These are phyloP conservation scores for Diploptera punctata DNA, from an alignment of 2,888 invertebrate genomes.

Conservation along the genomic window DNA sequence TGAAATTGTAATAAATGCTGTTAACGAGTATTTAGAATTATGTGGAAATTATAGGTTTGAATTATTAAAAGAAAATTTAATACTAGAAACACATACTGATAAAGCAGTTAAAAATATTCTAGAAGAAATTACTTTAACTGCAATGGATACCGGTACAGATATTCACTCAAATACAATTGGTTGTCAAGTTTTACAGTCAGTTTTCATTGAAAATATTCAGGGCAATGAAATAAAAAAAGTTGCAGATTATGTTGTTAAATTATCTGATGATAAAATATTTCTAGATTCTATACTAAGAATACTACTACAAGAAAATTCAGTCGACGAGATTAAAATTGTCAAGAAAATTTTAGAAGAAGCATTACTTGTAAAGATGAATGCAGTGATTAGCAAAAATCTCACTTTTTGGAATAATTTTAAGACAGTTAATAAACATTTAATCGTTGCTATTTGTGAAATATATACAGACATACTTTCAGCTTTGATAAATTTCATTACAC, in stretches of 20 bases:
- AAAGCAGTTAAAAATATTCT: background rate
- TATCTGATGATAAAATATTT: slow-evolving; percentile 50
- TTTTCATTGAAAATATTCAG: background rate
- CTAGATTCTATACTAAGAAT: slow-evolving; percentile 1
- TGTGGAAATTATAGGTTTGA: slow-evolving; percentile 56
- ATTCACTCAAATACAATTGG: background rate
- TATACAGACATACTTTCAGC: slow-evolving; percentile 53
- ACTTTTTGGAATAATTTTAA: slow-evolving; percentile 52
- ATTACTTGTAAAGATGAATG: slow-evolving; percentile 52
- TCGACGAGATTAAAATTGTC: slow-evolving; percentile 44
- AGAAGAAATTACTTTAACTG: background rate
- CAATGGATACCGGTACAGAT: background rate
- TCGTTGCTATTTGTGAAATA: slow-evolving; percentile 51
- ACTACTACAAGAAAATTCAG: slow-evolving; percentile 41
- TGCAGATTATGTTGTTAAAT: slow-evolving; percentile 48
- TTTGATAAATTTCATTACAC: slow-evolving; percentile 57
- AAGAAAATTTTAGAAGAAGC: slow-evolving; percentile 49
- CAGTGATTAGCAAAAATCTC: slow-evolving; percentile 49
- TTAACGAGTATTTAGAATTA: slow-evolving; percentile 56
- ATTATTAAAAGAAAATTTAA: slow-evolving; percentile 51
- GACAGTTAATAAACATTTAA: slow-evolving; percentile 48
- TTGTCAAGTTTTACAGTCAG: background rate
- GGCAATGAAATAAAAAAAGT: slow-evolving; percentile 43
- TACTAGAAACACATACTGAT: background rate
- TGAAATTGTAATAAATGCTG: slow-evolving; percentile 53